Conservation (phyloP, 2,797 vertebrate species). For the Momotus momota region DNA sequence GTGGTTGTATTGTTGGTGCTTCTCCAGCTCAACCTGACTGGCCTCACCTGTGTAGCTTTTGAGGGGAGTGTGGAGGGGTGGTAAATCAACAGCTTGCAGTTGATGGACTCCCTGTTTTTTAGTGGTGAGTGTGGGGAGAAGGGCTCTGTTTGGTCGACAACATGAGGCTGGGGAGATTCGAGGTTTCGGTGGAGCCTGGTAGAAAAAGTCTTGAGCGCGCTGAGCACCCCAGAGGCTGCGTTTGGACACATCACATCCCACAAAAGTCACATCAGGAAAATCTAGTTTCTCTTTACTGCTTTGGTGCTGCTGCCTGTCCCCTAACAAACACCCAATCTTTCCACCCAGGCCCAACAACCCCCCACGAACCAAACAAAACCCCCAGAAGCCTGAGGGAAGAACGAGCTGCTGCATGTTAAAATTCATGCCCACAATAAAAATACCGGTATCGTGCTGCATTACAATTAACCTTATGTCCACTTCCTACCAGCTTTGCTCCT, state of each 20-base stretch:
- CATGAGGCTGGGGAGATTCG: not conserved
- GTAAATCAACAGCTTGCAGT: no score
- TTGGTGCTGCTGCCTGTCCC: not conserved
- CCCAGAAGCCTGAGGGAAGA: not conserved
- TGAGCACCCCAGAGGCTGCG: not conserved
- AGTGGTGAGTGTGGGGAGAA: fast-evolving
- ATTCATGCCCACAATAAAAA: not conserved
- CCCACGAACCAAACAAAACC: not conserved
- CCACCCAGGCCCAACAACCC: not conserved
- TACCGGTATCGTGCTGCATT: not conserved
- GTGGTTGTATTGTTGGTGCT: not conserved
- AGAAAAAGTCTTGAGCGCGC: fast-evolving
- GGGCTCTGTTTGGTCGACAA: fast-evolving
- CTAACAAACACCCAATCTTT: not conserved
- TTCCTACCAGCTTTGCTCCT: not conserved
- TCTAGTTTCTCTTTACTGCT: not conserved
- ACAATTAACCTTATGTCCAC: not conserved
- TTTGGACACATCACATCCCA: not conserved
- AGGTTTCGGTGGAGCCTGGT: fast-evolving
- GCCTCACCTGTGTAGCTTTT: not conserved
- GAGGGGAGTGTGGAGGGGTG: no score
- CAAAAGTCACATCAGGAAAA: not conserved
- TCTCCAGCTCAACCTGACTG: no score
- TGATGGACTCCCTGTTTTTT: no score
- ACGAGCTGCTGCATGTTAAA: not conserved